Base-by-base conservation (phyloP, 2,888 invertebrate species). In the Tachina fera region DNA sequence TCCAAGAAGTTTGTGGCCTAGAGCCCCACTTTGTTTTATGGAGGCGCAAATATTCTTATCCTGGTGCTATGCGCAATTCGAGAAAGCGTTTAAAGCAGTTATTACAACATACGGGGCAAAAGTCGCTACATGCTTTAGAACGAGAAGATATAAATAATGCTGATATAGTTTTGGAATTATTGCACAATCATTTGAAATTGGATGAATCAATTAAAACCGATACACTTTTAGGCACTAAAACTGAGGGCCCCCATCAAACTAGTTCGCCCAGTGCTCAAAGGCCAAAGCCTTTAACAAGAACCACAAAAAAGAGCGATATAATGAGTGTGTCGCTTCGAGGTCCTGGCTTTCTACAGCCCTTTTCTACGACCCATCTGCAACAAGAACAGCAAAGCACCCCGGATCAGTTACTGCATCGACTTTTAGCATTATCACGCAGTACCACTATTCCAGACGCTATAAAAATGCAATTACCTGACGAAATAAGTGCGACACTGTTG, bases 11-110 rank as follows among this genome's bases (percentile, higher is more conserved):
- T 9, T 97, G 97, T 91, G 95, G 95, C 82, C 94, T 94, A 85
- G 97, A 97, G 91, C 96, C 96, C 0, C 94, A 95, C 72, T 97
- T 97, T 89, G 92, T 97, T 68, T 93, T 97, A 1, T 97, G 97
- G 97, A 89, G 90, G 0, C 94, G 97, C 83, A 97, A 97, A 92
- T 95, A 96, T 79, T 97, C 97, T 0, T 97, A 96, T 91, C 97
- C 97, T 0, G 90, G 90, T 4, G 89, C 88, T 0, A 83, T 87
- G 6, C 88, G 88, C 6, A 88, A 87, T 56, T 89, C 89, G 0
- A 91, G 88, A 51, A 88, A 89, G 0, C 89, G 90, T 0, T 83
- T 90, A 0, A 91, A 90, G 65, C 87, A 88, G 49, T 81, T 90
- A 9, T 75, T 89, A 9, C 88, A 88, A 14, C 89, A 89, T 77